Evolutionary conservation across 2,888 invertebrate genomes (phyloP).

Genomic region (Noctua janthe): DNA sequence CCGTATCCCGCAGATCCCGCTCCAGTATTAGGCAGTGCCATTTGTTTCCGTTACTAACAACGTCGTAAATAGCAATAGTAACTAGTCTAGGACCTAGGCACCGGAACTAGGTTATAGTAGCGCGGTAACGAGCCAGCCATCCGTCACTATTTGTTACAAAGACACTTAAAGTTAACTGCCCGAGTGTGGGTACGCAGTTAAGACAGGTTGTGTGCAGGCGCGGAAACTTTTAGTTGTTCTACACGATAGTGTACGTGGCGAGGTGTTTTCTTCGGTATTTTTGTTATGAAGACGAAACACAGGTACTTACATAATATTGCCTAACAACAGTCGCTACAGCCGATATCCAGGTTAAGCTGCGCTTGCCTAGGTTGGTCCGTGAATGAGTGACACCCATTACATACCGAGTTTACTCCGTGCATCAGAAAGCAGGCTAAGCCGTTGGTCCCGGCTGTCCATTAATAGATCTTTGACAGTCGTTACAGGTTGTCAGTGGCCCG

Average conservation of each 20-base stretch:
- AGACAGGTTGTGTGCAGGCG: slow-evolving; percentile 15
- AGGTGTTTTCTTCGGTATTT: not conserved
- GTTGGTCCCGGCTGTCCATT: no score
- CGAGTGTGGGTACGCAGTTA: slow-evolving; percentile 29
- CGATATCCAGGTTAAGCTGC: not conserved
- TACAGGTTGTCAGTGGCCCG: no score
- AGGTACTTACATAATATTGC: no score
- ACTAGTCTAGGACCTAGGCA: slow-evolving; percentile 21
- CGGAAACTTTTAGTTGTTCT: slow-evolving; percentile 10
- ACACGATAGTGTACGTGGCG: not conserved
- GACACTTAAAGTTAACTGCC: slow-evolving; percentile 57
- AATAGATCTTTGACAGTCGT: no score
- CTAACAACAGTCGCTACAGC: no score
- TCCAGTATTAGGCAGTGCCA: not conserved
- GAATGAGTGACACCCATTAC: no score
- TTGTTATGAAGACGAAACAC: not conserved
- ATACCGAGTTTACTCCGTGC: no score
- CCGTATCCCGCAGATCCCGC: not conserved
- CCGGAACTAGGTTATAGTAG: slow-evolving; percentile 45
- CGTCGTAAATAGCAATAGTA: slow-evolving; percentile 30
- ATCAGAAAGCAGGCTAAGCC: no score
- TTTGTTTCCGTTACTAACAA: slow-evolving; percentile 31
- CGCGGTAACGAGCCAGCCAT: slow-evolving; percentile 48
- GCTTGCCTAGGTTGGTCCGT: no score
- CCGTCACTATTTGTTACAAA: slow-evolving; percentile 56